Evolutionary conservation across 64 coral and sea anemone genomes (phyloP).

Genomic region (Pachyseris speciosa): DNA sequence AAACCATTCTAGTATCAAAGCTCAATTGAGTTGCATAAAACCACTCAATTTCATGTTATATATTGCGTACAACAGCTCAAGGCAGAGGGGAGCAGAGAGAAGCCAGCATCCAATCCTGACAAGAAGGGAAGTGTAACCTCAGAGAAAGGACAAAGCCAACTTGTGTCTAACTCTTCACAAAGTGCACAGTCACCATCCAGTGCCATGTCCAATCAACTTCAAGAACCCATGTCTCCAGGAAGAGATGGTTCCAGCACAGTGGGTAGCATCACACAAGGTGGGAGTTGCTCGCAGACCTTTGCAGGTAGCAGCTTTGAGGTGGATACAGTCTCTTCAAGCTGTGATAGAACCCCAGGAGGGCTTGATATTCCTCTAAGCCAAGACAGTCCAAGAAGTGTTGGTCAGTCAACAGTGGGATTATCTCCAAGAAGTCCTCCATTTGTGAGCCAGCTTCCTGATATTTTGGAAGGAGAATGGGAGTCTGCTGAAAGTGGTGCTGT

Average conservation of each 20-base stretch:
- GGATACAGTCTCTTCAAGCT: slow-evolving; percentile 75
- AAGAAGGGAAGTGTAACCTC: slow-evolving; percentile 49
- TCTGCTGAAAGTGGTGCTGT: slow-evolving; percentile 63
- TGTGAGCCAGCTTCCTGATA: slow-evolving; percentile 77
- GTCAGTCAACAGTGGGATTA: slow-evolving; percentile 23
- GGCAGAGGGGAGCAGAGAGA: slow-evolving; percentile 72
- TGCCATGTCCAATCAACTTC: slow-evolving; percentile 9
- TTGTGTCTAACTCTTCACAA: slow-evolving; percentile 28
- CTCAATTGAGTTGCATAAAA: not conserved
- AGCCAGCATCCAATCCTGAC: slow-evolving; percentile 56
- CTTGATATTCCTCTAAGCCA: slow-evolving; percentile 50
- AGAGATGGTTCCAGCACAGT: slow-evolving; percentile 35
- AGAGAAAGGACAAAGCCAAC: slow-evolving; percentile 49
- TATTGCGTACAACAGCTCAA: slow-evolving; percentile 52
- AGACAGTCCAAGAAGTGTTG: slow-evolving; percentile 14
- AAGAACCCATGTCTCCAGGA: slow-evolving; percentile 66
- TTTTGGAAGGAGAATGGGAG: slow-evolving; percentile 85
- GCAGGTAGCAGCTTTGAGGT: slow-evolving; percentile 66
- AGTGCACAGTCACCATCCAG: slow-evolving; percentile 7
- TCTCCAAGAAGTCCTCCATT: slow-evolving; percentile 90
- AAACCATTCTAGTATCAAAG: no score
- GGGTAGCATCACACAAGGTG: slow-evolving; percentile 42
- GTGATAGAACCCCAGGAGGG: slow-evolving; percentile 69
- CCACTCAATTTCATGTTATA: not conserved
- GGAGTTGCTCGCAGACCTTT: slow-evolving; percentile 47